Base-by-base conservation (phyloP, 2,113 vertebrate species). In the Edolisoma coerulescens region DNA sequence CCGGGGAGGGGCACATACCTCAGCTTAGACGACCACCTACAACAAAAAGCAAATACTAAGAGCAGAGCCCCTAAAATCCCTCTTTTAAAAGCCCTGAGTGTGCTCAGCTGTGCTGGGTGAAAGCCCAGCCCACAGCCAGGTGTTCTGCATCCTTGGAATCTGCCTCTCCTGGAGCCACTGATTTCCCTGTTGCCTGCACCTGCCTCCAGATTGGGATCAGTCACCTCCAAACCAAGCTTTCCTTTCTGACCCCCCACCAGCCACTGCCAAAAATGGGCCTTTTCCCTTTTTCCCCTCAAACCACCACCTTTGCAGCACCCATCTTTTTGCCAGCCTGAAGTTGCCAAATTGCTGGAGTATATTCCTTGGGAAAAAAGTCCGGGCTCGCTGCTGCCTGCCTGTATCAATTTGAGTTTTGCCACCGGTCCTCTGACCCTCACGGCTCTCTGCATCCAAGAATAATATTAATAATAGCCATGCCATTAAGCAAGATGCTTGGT, bases 391-490 rank as follows among this genome's bases (percentile, higher is more conserved):
- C 87, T 33, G 45, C 12, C 78, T 68, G 90, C 83, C 79, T 71
- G 87, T 63, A 88, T 50, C 91, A 63, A 59, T 91, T 82, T 77
- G 37, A 86, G 95, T 92, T 96, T 82, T 74, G 93, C 82, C 89
- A 65, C 94, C 39, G 73, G 94, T 87, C 69, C 93, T 89, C 94
- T 90, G 97, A 96, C 96, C 97, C 97, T 89, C 33, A 14, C 53
- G 5, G 83, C 27, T 63, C 83, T 87, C 22, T 49, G 92, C 67
- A 61, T 94, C 96, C 95, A 98, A 97, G 97, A 98, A 98, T 98
- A 97, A 97, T 94, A 97, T 97, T 97, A 97, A 97, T 97, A 97
- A 96, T 96, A 95, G 96, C 82, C 94, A 26, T 65, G 95, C 96
- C 96, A 97, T 98, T 97, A 98, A 94, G 95, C 79, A 84, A 90